Evolutionary conservation across 2,113 vertebrate genomes (phyloP), one percentile per base, ranked within the genome.

Genomic region (Fregetta grallaria): DNA sequence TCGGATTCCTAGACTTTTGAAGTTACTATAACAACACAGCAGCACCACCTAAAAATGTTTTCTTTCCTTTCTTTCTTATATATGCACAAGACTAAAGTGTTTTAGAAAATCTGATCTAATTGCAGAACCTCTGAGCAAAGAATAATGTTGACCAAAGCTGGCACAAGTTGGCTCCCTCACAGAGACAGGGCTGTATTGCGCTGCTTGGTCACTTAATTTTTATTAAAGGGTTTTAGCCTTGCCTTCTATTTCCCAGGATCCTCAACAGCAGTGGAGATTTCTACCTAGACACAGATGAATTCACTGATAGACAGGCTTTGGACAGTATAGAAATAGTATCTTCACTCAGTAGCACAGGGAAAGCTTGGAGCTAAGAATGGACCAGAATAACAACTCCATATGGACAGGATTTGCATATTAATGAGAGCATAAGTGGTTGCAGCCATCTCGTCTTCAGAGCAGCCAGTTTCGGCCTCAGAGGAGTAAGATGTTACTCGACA

Each of bases 21-120:
- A 58, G 92, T 93, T 91, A 91, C 94, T 94, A 94, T 94, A 96
- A 94, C 96, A 92, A 96, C 96, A 82, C 76, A 73, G 17, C 53
- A 81, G 29, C n/a, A 87, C 15, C 32, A 76, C 53, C 38, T 85
- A 85, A 95, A 94, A 86, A 96, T 88, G 80, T 77, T 86, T 78
- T 88, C 70, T 79, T 61, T 71, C 9, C 44, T 92, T 92, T 87
- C 66, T 76, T 92, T 62, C 42, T 85, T 62, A 79, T n/a, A 85
- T 44, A 40, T 58, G 42, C 70, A 68, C 58, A 86, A 67, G 56
- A 78, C 34, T 38, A 17, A 78, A 91, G 76, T 40, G 65, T 73
- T 89, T 94, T 82, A 87, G 52, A 94, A 92, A 96, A 72, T 68
- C 71, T 96, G 89, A 72, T 94, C 61, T 92, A 80, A 97, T 49